Conservation (phyloP, 1,140 invertebrate species). For the Cydia strobilella region DNA sequence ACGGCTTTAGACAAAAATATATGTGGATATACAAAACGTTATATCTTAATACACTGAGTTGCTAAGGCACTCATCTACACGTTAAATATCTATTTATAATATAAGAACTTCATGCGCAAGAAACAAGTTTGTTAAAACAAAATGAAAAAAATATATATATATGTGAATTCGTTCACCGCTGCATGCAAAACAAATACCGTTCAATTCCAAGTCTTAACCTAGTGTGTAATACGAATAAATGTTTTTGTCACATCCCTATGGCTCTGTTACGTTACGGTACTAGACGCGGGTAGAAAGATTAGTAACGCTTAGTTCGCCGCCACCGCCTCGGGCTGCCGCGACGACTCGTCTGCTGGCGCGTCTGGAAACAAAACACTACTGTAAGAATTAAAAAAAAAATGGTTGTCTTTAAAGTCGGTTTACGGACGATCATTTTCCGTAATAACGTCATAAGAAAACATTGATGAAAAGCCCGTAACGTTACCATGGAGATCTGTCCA, state of each 20-base stretch:
- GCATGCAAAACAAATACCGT: conserved; percentile 68
- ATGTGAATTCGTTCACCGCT: conserved; percentile 65
- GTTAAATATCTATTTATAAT: conserved; percentile 66
- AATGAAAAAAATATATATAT: conserved; percentile 53
- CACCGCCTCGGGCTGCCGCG: conserved; percentile 47
- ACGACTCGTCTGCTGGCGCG: conserved; percentile 49
- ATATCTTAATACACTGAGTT: conserved; percentile 71
- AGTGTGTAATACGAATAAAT: conserved; percentile 76
- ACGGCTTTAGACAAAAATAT: conserved; percentile 49
- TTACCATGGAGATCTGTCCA: too few species aligned
- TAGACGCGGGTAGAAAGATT: conserved; percentile 61
- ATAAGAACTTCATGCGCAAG: conserved; percentile 60
- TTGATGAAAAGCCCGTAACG: too few species aligned
- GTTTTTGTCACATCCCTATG: conserved; percentile 70
- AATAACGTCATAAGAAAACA: too few species aligned
- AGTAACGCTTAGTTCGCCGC: conserved; percentile 54
- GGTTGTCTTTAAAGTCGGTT: too few species aligned
- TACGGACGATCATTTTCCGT: too few species aligned
- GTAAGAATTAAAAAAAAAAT: too few species aligned
- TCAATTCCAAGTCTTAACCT: conserved; percentile 77
- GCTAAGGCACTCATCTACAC: conserved; percentile 78
- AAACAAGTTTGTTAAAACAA: conserved; percentile 44
- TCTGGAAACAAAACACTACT: conserved; percentile 51
- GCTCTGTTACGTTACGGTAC: conserved; percentile 53
- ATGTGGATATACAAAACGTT: conserved; percentile 50